A percentile compares a stretch with the other conserved stretches of the same genome.
These are phyloP conservation scores for Antigone vipio DNA, from an alignment of 2,113 vertebrate species.

Conservation along the genomic window DNA sequence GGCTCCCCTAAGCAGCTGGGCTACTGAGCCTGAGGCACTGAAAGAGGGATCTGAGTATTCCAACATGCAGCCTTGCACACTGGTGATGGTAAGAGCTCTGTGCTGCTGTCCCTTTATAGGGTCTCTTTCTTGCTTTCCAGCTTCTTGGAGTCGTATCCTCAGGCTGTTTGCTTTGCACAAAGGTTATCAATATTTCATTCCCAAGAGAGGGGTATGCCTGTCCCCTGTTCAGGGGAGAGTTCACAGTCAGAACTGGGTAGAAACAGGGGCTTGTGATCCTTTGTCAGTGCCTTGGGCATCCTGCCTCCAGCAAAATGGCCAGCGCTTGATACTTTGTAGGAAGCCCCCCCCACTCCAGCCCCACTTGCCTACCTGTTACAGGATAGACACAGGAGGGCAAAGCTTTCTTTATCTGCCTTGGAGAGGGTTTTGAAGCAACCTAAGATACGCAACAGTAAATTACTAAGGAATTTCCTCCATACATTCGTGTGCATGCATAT, in stretches of 20 bases:
- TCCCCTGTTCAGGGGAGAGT: neutral
- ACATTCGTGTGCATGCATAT: rapidly evolving
- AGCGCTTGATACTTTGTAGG: neutral
- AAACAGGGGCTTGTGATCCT: neutral
- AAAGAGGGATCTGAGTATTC: neutral
- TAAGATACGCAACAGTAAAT: neutral
- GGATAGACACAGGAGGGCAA: neutral
- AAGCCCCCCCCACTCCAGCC: neutral
- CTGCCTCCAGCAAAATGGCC: neutral
- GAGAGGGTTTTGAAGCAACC: neutral
- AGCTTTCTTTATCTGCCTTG: neutral
- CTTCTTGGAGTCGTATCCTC: neutral
- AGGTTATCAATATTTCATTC: neutral
- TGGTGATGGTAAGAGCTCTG: neutral
- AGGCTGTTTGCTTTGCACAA: neutral
- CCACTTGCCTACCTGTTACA: neutral
- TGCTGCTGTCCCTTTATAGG: neutral
- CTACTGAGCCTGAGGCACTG: neutral
- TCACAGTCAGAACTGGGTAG: neutral
- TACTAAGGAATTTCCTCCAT: neutral
- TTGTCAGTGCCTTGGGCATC: neutral
- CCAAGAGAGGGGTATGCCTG: neutral
- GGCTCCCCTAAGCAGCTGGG: neutral
- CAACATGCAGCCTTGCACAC: neutral
- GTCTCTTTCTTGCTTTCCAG: neutral